Evolutionary conservation across 2,113 vertebrate genomes (phyloP), one percentile per base, ranked within the genome.

Genomic region (Prionailurus viverrinus): DNA sequence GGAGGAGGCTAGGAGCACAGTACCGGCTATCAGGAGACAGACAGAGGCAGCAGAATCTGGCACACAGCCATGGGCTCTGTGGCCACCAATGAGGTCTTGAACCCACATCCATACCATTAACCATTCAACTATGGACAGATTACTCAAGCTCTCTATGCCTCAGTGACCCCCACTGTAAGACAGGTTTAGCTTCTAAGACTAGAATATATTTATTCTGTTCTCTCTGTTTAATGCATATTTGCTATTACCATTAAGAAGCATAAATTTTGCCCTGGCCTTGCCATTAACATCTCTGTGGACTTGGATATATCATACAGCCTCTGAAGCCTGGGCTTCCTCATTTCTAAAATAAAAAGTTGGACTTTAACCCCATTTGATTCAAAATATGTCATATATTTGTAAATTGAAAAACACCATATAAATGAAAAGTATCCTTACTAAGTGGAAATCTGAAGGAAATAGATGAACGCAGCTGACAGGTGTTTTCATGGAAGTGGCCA

Each of bases 251-350:
- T 45, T 76, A 51, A 79, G 51, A 90, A 84, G 66, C 36, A 89
- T 39, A 1, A 29, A 69, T 53, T 89, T 84, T 88, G n/a, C 31
- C 29, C 58, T 92, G 69, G 1, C 27, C 48, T 93, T 93, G 12
- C 2, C 86, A 51, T 69, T 69, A 91, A 27, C 15, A 23, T 53
- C 11, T 73, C 4, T 79, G 33, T 63, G 39, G 16, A 39, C 31
- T 80, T 92, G 58, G 11, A 2, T 73, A 53, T 18, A 29, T 74
- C 27, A 92, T 27, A 71, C 5, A 68, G 31, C 27, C 36, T 88
- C 74, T n/a, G 23, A 82, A 95, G 7, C 53, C 29, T 94, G 68
- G 36, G 88, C 21, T 90, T 94, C 36, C 58, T 96, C 18, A n/a
- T 74, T 23, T 48, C 41, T 71, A 69, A 97, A 92, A 58, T 80